Percentiles rank a stretch among this genome's conserved stretches.
phyloP scores from a whole-genome alignment of 2,113 vertebrate genomes.

The Pelvicachromis taeniatus region DNA sequence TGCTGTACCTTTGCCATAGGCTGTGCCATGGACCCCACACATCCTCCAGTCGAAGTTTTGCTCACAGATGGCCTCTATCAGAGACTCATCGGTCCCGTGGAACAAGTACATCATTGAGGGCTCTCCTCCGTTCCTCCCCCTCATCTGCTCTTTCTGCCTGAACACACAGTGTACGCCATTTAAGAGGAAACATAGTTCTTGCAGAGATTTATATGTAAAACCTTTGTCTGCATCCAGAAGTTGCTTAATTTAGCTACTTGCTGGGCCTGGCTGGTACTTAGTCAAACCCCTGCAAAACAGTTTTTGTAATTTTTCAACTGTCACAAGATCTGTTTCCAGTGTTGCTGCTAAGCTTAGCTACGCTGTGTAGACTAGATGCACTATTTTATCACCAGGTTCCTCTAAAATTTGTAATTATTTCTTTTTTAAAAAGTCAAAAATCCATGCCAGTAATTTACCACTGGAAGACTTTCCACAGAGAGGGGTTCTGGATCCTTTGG shows the following conservation, averaged over 20 bases:
- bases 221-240: not conserved
- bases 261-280: not conserved
- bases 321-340: not conserved
- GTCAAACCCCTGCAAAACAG: not conserved
- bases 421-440: not conserved
- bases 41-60: conserved; percentile 84
- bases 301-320: accelerated
- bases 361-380: not conserved
- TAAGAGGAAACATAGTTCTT: not conserved
- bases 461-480: conserved; percentile 80
- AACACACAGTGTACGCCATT: not conserved
- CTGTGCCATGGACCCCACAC: conserved; percentile 74
- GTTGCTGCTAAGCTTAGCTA: not conserved
- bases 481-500: conserved; percentile 79
- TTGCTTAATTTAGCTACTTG: not conserved
- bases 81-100: conserved; percentile 64
- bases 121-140: conserved; percentile 59
- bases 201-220: not conserved
- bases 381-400: not conserved
- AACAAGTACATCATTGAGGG: conserved; percentile 65
- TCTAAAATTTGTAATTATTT: not conserved
- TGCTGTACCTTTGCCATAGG: conserved; percentile 76
- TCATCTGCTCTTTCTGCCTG: conserved; percentile 83
- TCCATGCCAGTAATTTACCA: conserved; percentile 67
- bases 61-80: conserved; percentile 70